Evolutionary conservation across 30 jellyfish, hydroid and myxozoan species (phyloP).

Genomic region (Chironex yamaguchii): DNA sequence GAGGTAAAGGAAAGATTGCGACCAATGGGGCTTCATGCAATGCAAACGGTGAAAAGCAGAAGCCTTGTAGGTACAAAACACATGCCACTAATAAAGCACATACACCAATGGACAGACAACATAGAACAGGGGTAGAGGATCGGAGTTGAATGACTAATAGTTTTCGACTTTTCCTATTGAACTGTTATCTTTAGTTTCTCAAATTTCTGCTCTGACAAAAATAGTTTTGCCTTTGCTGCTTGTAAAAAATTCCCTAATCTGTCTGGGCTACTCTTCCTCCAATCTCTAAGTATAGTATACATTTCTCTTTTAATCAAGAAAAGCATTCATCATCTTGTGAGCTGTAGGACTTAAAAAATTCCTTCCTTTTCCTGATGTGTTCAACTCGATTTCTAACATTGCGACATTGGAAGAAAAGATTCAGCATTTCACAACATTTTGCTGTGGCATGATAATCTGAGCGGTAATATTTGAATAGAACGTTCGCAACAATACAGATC

Average conservation of each 20-base stretch:
- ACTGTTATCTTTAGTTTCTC: no score
- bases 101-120: no score
- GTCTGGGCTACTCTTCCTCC: slow-evolving; percentile 33
- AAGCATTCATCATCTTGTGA: slow-evolving; percentile 61
- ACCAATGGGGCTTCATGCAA: no score
- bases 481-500: slow-evolving; percentile 63
- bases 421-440: slow-evolving; percentile 31
- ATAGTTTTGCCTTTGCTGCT: slow-evolving; percentile 58
- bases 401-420: slow-evolving; percentile 44
- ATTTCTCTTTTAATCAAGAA: slow-evolving; percentile 46
- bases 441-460: slow-evolving; percentile 49
- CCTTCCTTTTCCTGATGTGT: slow-evolving; percentile 25
- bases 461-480: slow-evolving; percentile 19
- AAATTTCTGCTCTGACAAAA: slow-evolving; percentile 60
- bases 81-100: no score
- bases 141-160: no score
- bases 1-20: no score
- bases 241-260: slow-evolving; percentile 48
- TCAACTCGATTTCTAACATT: slow-evolving; percentile 51
- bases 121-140: no score
- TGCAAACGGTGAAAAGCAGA: no score
- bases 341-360: slow-evolving; percentile 26
- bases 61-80: no score
- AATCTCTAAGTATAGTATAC: slow-evolving; percentile 15
- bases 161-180: no score